Evolutionary conservation across 1,140 invertebrate genomes (phyloP).

Genomic region (Drosophila kohkoa): DNA sequence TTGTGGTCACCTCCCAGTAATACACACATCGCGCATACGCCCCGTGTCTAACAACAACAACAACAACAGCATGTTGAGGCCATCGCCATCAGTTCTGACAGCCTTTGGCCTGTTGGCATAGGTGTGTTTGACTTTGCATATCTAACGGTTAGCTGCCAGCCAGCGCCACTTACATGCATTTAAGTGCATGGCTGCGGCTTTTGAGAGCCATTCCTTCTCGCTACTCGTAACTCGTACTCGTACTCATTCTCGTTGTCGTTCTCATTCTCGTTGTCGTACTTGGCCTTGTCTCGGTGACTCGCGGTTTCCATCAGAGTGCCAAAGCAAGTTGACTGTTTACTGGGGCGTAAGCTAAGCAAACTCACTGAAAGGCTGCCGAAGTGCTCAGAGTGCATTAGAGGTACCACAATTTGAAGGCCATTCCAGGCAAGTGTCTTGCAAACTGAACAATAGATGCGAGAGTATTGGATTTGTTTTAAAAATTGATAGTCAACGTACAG

Average conservation of each 20-base stretch:
- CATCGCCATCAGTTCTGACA: constrained; percentile 25
- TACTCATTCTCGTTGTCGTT: no score
- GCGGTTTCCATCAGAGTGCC: constrained; percentile 34
- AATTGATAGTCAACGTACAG: not conserved
- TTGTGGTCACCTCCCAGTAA: constrained; percentile 5
- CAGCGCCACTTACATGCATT: constrained; percentile 1
- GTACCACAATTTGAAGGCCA: constrained; percentile 24
- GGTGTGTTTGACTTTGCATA: constrained; percentile 72
- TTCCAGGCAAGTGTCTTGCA: not conserved
- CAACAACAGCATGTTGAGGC: constrained; percentile 19
- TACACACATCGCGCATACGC: constrained; percentile 61
- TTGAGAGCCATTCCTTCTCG: constrained; percentile 8
- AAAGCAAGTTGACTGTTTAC: constrained; percentile 33
- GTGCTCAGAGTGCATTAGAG: constrained; percentile 27
- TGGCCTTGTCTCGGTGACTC: constrained; percentile 38
- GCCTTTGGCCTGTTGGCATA: constrained; percentile 31
- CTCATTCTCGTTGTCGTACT: constrained; percentile 1
- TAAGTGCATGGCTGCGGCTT: constrained; percentile 25
- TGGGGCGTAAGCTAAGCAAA: constrained; percentile 26
- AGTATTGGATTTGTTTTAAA: not conserved
- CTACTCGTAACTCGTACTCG: no score
- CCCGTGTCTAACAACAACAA: constrained; percentile 34
- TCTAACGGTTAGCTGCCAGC: constrained; percentile 41
- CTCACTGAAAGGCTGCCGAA: constrained; percentile 29
- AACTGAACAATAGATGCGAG: not conserved